Evolutionary conservation across 2,797 vertebrate species (phyloP).

Genomic region (Philypnodon macrostomus): DNA sequence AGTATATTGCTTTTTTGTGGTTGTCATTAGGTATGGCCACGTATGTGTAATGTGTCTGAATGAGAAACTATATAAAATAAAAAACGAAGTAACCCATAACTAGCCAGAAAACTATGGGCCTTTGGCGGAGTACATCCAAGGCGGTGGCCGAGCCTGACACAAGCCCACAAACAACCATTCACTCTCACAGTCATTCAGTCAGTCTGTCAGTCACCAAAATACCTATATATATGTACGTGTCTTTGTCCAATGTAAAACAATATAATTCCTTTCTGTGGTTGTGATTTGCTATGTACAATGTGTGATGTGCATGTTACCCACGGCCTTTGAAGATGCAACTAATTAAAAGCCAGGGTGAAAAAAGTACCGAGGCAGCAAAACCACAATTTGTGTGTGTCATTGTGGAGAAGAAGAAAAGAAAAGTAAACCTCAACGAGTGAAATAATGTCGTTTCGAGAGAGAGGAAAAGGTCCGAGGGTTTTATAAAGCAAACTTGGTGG

Average conservation of each 20-base stretch:
- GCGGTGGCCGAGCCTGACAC: too few relatives aligned
- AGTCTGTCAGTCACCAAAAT: too few relatives aligned
- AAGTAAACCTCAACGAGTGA: slow-evolving; percentile 55
- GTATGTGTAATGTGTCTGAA: slow-evolving; percentile 18
- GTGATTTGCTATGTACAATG: slow-evolving; percentile 39
- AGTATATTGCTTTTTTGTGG: slow-evolving; percentile 29
- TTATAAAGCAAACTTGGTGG: slow-evolving; percentile 75
- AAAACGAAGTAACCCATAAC: too few relatives aligned
- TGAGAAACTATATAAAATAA: too few relatives aligned
- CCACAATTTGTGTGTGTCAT: slow-evolving; percentile 61
- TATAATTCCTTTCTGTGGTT: slow-evolving; percentile 29
- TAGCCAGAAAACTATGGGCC: too few relatives aligned
- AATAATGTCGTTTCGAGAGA: slow-evolving; percentile 68
- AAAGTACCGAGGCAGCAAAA: slow-evolving; percentile 70
- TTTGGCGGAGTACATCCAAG: too few relatives aligned
- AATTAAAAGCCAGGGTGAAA: slow-evolving; percentile 72
- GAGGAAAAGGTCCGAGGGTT: slow-evolving; percentile 71
- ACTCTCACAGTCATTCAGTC: too few relatives aligned
- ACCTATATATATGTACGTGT: too few relatives aligned
- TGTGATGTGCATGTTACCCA: slow-evolving; percentile 33
- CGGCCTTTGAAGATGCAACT: slow-evolving; percentile 62
- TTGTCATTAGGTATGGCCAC: slow-evolving; percentile 38
- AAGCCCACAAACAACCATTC: too few relatives aligned
- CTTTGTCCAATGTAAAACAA: too few relatives aligned
- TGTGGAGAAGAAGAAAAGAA: too few relatives aligned